Percentiles rank a stretch among this genome's conserved stretches.
Evolutionary conservation across 2,888 invertebrate genomes (phyloP).

Genomic region (Pandemis heparana): DNA sequence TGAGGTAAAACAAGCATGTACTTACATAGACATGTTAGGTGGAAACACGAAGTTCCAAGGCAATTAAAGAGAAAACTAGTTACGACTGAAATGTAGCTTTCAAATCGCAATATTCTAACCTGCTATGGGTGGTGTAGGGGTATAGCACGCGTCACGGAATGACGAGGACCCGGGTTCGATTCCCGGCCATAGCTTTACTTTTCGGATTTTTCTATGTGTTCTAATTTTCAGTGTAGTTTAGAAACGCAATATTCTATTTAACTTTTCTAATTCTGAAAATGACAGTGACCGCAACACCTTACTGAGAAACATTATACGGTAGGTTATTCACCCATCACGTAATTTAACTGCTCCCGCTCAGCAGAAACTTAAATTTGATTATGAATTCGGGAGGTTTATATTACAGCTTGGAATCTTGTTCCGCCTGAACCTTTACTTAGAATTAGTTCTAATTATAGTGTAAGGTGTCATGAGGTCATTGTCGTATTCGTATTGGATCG

Average conservation of each 20-base stretch:
- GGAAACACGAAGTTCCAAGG: background rate
- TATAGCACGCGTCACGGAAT: too few relatives aligned
- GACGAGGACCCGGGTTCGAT: too few relatives aligned
- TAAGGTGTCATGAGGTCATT: conserved; percentile 20
- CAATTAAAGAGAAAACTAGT: background rate
- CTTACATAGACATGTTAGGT: background rate
- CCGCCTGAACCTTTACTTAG: conserved; percentile 8
- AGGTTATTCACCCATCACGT: conserved; percentile 24
- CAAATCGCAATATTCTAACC: background rate
- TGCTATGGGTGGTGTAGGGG: too few relatives aligned
- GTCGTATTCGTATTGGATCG: conserved; percentile 17
- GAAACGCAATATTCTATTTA: background rate
- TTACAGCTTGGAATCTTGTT: conserved; percentile 1
- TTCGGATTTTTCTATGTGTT: too few relatives aligned
- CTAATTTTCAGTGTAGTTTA: too few relatives aligned
- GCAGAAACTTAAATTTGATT: conserved; percentile 24
- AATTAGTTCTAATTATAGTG: conserved; percentile 22
- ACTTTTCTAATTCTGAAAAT: conserved; percentile 2
- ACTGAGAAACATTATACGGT: background rate
- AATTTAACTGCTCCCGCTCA: conserved; percentile 2
- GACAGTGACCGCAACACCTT: background rate
- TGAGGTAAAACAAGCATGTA: background rate
- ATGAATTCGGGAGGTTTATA: background rate
- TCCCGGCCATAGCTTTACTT: too few relatives aligned
- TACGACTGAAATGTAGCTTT: background rate